These are phyloP conservation scores for Pristionchus mayeri DNA, from an alignment of 2,888 invertebrate genomes.

Conservation along the genomic window DNA sequence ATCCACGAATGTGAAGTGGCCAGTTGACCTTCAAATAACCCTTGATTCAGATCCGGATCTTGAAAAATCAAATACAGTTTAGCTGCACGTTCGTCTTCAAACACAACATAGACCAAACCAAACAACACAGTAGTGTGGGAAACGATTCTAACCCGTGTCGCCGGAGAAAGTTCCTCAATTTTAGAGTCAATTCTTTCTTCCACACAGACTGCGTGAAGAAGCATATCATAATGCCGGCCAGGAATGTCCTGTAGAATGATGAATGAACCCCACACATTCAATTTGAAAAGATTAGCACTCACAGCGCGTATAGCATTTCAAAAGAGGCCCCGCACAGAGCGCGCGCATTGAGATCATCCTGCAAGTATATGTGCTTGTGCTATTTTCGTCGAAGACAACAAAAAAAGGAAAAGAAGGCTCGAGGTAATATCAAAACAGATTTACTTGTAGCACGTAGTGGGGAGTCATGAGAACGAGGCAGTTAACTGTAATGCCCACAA, in stretches of 20 bases:
- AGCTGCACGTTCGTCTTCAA: no score
- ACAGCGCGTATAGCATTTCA: background rate
- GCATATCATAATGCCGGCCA: background rate
- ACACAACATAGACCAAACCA: no score
- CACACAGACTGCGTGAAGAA: background rate
- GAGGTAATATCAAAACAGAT: background rate
- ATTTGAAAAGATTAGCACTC: background rate
- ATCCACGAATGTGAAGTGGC: no score
- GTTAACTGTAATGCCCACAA: background rate
- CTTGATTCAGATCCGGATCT: no score
- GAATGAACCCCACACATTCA: no score
- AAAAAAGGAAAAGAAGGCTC: no score
- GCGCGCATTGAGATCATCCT: background rate
- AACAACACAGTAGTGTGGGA: no score
- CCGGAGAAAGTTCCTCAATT: no score
- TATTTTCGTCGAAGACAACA: no score
- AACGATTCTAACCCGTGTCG: no score
- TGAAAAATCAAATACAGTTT: no score
- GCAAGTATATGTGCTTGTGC: background rate
- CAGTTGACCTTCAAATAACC: no score
- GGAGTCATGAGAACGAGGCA: background rate
- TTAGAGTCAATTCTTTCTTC: background rate
- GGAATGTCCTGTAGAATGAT: background rate
- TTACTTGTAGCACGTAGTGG: background rate
- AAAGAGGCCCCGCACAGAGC: background rate